phyloP scores from a whole-genome alignment of 2,888 invertebrate genomes.

The Conistra vaccinii region DNA sequence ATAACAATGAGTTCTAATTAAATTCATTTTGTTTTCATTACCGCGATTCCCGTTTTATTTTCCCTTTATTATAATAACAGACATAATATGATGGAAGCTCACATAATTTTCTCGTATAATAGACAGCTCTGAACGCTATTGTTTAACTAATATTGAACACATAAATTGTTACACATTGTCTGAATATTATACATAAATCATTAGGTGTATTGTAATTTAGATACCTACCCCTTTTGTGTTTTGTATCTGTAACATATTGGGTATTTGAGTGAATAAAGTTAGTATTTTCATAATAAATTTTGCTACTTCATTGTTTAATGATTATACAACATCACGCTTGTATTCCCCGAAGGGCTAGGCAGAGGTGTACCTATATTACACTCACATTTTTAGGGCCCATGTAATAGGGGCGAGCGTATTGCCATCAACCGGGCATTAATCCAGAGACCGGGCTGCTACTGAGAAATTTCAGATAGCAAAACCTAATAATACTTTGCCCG shows the following conservation, averaged over 20 bases:
- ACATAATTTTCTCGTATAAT: slow-evolving; percentile 24
- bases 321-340: background rate
- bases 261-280: background rate
- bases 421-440: no score
- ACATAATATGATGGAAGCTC: background rate
- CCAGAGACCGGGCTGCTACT: no score
- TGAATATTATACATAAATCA: slow-evolving; percentile 49
- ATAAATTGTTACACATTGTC: slow-evolving; percentile 46
- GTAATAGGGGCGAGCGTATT: no score
- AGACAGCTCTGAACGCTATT: slow-evolving; percentile 40
- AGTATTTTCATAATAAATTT: background rate
- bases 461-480: no score
- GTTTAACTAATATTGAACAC: slow-evolving; percentile 44
- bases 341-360: background rate
- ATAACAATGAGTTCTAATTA: background rate
- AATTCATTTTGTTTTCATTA: background rate
- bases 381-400: no score
- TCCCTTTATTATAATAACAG: background rate
- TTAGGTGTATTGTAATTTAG: slow-evolving; percentile 34
- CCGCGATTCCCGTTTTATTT: slow-evolving; percentile 22
- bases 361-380: background rate
- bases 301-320: no score
- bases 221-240: slow-evolving; percentile 27
- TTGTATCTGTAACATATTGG: slow-evolving; percentile 12
- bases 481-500: no score